A percentile compares a stretch with the other conserved stretches of the same genome.
Evolutionary conservation across 2,888 invertebrate genomes (phyloP).

Genomic region (Gastrophysa polygoni): DNA sequence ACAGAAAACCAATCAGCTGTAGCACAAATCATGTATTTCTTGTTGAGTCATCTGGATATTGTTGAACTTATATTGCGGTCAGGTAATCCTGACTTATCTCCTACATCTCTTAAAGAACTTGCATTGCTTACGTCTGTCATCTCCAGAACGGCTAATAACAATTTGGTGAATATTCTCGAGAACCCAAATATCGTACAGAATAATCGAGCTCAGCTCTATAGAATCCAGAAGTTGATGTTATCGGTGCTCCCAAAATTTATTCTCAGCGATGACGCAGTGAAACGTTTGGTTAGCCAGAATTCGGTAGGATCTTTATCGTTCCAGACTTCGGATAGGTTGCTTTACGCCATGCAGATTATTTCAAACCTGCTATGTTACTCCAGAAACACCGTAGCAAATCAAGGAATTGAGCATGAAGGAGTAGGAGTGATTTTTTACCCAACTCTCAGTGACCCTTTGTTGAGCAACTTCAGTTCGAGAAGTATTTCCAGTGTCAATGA

Average conservation of each 20-base stretch:
- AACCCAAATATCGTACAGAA: constrained; percentile 57
- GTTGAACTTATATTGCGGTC: constrained; percentile 78
- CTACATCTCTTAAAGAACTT: constrained; percentile 74
- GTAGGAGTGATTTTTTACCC: constrained; percentile 63
- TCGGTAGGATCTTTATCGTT: constrained; percentile 43
- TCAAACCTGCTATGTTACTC: constrained; percentile 75
- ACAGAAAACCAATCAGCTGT: constrained; percentile 83
- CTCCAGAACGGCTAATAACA: constrained; percentile 53
- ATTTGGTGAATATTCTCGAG: constrained; percentile 51
- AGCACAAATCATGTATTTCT: constrained; percentile 78
- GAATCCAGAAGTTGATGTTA: constrained; percentile 77
- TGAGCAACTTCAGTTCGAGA: constrained; percentile 40
- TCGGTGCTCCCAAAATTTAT: constrained; percentile 75
- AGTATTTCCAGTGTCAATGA: constrained; percentile 47
- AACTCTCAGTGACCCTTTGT: constrained; percentile 55
- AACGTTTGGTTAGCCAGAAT: constrained; percentile 53
- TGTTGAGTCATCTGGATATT: constrained; percentile 82
- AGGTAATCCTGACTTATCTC: constrained; percentile 68
- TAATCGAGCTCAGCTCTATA: constrained; percentile 65
- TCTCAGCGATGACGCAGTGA: constrained; percentile 47
- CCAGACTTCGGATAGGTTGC: constrained; percentile 57
- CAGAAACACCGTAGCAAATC: constrained; percentile 68
- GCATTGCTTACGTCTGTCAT: constrained; percentile 70
- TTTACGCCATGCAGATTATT: constrained; percentile 66
- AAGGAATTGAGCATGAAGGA: constrained; percentile 62